Conservation (phyloP, 2,113 vertebrate species). For the Pungitius pungitius region DNA sequence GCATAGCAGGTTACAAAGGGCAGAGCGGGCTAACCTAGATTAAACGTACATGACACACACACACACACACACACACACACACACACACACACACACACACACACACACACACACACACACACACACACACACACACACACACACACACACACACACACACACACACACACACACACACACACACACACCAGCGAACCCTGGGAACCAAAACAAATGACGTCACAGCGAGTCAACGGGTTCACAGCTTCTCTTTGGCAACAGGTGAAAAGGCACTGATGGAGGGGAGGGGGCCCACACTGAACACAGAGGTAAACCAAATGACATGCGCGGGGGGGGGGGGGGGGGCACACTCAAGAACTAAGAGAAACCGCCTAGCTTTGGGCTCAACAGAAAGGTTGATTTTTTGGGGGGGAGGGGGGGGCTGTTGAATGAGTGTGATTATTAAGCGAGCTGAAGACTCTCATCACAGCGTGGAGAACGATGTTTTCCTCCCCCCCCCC, state of each 20-base stretch:
- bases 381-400: neutral
- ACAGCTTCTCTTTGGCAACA: constrained; percentile 56
- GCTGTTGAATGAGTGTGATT: neutral
- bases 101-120: constrained; percentile 19
- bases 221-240: constrained; percentile 57
- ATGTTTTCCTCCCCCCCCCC: neutral
- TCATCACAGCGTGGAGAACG: constrained; percentile 5
- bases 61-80: constrained; percentile 19
- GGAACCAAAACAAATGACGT: constrained; percentile 55
- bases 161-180: constrained; percentile 12
- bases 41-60: constrained; percentile 24
- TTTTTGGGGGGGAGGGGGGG: no score
- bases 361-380: neutral
- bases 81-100: constrained; percentile 11
- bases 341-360: neutral
- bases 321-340: neutral
- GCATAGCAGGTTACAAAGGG: constrained; percentile 63
- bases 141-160: constrained; percentile 22
- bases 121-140: constrained; percentile 9
- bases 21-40: constrained; percentile 26
- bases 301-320: constrained; percentile 15
- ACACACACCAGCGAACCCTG: neutral
- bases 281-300: neutral
- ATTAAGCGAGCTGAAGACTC: neutral
- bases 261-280: constrained; percentile 41